These are phyloP conservation scores for Panulirus ornatus DNA, from an alignment of 1,140 invertebrate genomes.

Conservation along the genomic window DNA sequence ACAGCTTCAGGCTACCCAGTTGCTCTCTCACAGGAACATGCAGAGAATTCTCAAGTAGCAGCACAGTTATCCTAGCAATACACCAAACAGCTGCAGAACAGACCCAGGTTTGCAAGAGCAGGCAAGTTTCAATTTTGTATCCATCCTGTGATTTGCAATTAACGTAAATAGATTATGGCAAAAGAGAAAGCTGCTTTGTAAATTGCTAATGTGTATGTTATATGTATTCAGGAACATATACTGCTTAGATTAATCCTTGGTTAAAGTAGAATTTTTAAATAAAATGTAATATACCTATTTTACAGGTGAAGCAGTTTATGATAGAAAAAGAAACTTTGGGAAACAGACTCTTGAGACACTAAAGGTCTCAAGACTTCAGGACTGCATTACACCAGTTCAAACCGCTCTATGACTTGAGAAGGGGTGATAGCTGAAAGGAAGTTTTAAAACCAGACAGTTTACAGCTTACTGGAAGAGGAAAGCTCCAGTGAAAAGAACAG, in stretches of 20 bases:
- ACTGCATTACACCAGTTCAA: background rate
- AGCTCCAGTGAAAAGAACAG: slow-evolving; percentile 49
- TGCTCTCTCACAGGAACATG: slow-evolving; percentile 77
- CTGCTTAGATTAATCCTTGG: no score
- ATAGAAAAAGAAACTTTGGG: slow-evolving; percentile 28
- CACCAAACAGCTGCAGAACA: slow-evolving; percentile 85
- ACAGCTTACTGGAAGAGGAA: slow-evolving; percentile 43
- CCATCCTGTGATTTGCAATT: background rate
- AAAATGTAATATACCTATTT: background rate
- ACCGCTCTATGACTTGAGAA: background rate
- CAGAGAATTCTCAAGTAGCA: slow-evolving; percentile 84
- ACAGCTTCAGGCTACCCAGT: slow-evolving; percentile 77
- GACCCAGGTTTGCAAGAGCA: slow-evolving; percentile 80
- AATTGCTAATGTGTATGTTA: no score
- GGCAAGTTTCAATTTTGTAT: slow-evolving; percentile 29
- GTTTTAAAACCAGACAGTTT: background rate
- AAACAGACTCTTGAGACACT: slow-evolving; percentile 11
- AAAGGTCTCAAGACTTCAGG: slow-evolving; percentile 11
- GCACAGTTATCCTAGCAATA: slow-evolving; percentile 90
- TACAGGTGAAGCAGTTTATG: slow-evolving; percentile 20
- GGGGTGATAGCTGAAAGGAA: slow-evolving; percentile 39
- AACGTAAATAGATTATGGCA: background rate
- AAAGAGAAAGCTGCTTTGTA: no score
- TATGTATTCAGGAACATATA: no score
- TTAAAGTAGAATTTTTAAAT: no score